Evolutionary conservation across 2,888 invertebrate species (phyloP).

Genomic region (Hemaris fuciformis): DNA sequence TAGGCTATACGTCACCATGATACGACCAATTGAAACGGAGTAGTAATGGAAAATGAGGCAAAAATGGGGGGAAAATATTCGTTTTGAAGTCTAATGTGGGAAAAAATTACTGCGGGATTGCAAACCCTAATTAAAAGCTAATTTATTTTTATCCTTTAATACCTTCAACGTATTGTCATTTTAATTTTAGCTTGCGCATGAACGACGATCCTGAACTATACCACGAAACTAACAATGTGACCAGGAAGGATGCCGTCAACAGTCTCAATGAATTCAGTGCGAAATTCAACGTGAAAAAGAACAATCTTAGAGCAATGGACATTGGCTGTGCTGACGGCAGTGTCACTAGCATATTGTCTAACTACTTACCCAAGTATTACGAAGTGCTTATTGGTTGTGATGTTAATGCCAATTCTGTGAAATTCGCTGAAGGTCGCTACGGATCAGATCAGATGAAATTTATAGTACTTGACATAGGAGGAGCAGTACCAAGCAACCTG

Average conservation of each 20-base stretch:
- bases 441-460: neutral
- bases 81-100: too few relatives aligned
- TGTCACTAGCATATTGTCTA: neutral
- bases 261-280: neutral
- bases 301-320: conserved; percentile 1
- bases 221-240: neutral
- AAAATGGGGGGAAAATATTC: too few relatives aligned
- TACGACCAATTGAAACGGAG: too few relatives aligned
- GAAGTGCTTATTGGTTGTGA: conserved; percentile 1
- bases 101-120: too few relatives aligned
- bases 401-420: neutral
- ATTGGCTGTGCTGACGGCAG: conserved; percentile 1
- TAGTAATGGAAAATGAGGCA: too few relatives aligned
- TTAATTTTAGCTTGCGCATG: neutral
- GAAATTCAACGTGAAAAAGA: neutral
- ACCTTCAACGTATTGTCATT: too few relatives aligned
- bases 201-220: neutral
- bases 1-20: too few relatives aligned
- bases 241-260: neutral
- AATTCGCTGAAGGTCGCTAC: conserved; percentile 1
- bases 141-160: too few relatives aligned
- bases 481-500: neutral
- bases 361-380: neutral
- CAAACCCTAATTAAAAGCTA: too few relatives aligned
- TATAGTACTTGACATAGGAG: conserved; percentile 4